These are phyloP conservation scores for Pemphigus obesinymphae DNA, from an alignment of 1,140 invertebrate species.

Conservation along the genomic window DNA sequence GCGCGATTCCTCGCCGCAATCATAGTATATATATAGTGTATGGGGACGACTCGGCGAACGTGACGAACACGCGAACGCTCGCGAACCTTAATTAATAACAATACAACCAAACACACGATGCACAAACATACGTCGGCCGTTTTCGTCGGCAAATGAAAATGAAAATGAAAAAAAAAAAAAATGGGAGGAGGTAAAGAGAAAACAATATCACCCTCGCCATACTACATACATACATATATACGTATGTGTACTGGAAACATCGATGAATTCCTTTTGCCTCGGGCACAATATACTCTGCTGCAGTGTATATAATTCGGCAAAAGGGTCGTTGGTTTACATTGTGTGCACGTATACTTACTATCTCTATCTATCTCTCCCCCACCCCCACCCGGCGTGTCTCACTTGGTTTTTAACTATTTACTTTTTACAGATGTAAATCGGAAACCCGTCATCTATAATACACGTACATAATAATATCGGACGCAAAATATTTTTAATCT, in stretches of 20 bases:
- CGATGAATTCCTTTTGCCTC: constrained; percentile 21
- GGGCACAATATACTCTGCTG: too few relatives aligned
- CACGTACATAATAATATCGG: neutral
- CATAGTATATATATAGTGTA: too few relatives aligned
- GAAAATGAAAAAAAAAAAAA: neutral
- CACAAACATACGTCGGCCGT: neutral
- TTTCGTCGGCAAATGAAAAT: constrained; percentile 5
- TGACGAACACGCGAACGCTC: neutral
- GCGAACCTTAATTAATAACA: constrained; percentile 24
- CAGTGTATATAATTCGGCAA: neutral
- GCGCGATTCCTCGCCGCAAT: neutral
- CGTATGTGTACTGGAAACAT: neutral
- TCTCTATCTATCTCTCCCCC: neutral
- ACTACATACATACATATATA: too few relatives aligned
- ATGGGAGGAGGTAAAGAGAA: neutral
- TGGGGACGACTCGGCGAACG: neutral
- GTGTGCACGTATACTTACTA: neutral
- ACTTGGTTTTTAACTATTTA: neutral
- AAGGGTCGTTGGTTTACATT: constrained; percentile 7
- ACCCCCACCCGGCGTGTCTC: too few relatives aligned
- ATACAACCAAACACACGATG: neutral
- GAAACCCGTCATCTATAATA: neutral
- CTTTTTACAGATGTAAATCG: neutral
- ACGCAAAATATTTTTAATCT: constrained; percentile 22
- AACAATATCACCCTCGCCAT: constrained; percentile 33